Percentiles rank a stretch among this genome's conserved stretches.
These are phyloP conservation scores for Tyto alba DNA, from an alignment of 2,113 vertebrate genomes.

Conservation along the genomic window DNA sequence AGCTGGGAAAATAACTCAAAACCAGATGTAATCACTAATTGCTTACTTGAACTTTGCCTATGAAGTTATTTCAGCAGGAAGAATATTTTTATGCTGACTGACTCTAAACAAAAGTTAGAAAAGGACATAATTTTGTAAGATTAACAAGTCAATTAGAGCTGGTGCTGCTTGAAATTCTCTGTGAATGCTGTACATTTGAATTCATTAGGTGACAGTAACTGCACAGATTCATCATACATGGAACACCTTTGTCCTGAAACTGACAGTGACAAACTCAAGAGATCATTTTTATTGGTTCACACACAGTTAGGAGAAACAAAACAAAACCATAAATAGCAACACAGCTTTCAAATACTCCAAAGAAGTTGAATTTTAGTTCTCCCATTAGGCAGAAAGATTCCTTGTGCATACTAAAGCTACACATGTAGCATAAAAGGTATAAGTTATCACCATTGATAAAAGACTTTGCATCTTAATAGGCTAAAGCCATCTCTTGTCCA, in stretches of 20 bases:
- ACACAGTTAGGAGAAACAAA: background rate
- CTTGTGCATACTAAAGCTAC: background rate
- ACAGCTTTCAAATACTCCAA: background rate
- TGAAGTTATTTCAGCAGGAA: constrained; percentile 44
- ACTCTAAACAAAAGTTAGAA: constrained; percentile 33
- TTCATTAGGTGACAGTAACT: background rate
- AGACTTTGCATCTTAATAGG: background rate
- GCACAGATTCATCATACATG: background rate
- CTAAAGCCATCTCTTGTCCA: background rate
- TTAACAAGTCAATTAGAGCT: constrained; percentile 30
- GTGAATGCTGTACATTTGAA: background rate
- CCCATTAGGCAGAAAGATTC: background rate
- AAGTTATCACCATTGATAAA: background rate
- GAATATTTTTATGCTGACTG: constrained; percentile 45
- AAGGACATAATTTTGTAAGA: constrained; percentile 29
- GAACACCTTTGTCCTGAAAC: background rate
- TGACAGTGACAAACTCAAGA: background rate
- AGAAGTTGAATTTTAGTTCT: background rate
- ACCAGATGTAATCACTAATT: constrained; percentile 62
- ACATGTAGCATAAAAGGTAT: background rate
- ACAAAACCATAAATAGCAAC: background rate
- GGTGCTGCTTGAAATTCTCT: background rate
- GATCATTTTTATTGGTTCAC: background rate
- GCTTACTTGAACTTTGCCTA: constrained; percentile 62
- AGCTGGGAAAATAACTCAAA: constrained; percentile 52